Conservation (phyloP, 1,140 invertebrate species). For the Solen grandis region DNA sequence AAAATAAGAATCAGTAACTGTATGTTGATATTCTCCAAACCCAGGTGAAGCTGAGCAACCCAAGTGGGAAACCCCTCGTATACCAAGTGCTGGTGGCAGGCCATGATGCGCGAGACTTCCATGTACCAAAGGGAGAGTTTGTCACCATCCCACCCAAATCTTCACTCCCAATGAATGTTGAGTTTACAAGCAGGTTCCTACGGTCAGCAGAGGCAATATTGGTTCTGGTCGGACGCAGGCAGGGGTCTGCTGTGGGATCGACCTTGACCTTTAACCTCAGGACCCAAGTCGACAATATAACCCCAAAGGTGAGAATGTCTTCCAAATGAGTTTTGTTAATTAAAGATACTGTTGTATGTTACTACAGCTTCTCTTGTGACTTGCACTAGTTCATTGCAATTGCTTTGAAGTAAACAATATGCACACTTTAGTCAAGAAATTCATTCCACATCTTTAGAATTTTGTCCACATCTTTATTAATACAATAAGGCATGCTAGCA, state of each 20-base stretch:
- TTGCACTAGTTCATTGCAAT: no score
- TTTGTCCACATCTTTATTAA: no score
- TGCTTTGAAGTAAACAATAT: no score
- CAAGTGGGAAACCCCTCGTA: conserved; percentile 76
- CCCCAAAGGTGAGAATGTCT: conserved; percentile 72
- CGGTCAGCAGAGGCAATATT: conserved; percentile 78
- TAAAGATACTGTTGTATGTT: no score
- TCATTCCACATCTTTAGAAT: no score
- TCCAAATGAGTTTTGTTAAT: no score
- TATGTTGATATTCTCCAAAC: no score
- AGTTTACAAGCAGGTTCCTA: conserved; percentile 78
- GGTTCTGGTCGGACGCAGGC: conserved; percentile 76
- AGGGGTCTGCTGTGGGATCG: conserved; percentile 73
- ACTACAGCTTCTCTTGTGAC: no score
- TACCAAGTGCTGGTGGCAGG: conserved; percentile 79
- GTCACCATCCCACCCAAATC: conserved; percentile 75
- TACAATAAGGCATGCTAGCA: no score
- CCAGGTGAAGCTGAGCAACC: conserved; percentile 79
- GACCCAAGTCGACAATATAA: conserved; percentile 77
- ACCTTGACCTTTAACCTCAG: conserved; percentile 78
- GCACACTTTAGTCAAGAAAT: no score
- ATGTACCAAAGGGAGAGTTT: conserved; percentile 74
- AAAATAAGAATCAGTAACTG: no score
- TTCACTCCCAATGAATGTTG: conserved; percentile 73
- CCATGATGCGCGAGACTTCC: conserved; percentile 76